Conservation (phyloP, 2,888 invertebrate species). For the Plagodis pulveraria region DNA sequence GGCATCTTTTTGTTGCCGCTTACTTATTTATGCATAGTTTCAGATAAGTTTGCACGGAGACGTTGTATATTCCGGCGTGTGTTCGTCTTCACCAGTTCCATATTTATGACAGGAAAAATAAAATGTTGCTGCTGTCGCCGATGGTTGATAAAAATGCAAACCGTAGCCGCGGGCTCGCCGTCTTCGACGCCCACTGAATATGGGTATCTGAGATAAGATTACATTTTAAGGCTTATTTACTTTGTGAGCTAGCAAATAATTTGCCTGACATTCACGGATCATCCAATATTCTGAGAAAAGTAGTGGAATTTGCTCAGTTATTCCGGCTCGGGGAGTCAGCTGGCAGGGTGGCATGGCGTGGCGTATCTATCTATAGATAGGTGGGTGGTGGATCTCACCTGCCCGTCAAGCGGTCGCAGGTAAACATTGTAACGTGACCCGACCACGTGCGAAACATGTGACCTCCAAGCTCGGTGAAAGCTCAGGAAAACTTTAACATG, state of each 20-base stretch:
- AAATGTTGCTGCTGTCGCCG: constrained; percentile 77
- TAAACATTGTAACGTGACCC: constrained; percentile 82
- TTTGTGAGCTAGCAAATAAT: constrained; percentile 48
- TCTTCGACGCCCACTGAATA: constrained; percentile 67
- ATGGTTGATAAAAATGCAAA: constrained; percentile 83
- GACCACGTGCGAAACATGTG: constrained; percentile 80
- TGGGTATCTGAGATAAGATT: constrained; percentile 63
- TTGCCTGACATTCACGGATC: constrained; percentile 44
- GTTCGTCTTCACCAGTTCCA: constrained; percentile 63
- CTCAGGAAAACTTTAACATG: constrained; percentile 19
- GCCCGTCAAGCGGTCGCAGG: constrained; percentile 76
- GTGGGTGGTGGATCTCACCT: constrained; percentile 69
- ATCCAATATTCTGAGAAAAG: constrained; percentile 34
- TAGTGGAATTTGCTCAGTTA: constrained; percentile 41
- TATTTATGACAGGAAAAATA: constrained; percentile 83
- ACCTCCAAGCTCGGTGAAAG: constrained; percentile 29
- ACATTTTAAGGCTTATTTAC: constrained; percentile 56
- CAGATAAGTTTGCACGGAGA: constrained; percentile 79
- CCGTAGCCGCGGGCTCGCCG: constrained; percentile 68
- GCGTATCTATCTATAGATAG: constrained; percentile 44
- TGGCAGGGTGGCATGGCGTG: constrained; percentile 34
- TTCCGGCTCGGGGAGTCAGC: constrained; percentile 45
- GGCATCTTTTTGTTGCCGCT: constrained; percentile 62
- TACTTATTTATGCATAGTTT: constrained; percentile 82
- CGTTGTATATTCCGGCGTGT: constrained; percentile 68